Evolutionary conservation across 2,797 vertebrate species (phyloP).

Genomic region (Anableps anableps): DNA sequence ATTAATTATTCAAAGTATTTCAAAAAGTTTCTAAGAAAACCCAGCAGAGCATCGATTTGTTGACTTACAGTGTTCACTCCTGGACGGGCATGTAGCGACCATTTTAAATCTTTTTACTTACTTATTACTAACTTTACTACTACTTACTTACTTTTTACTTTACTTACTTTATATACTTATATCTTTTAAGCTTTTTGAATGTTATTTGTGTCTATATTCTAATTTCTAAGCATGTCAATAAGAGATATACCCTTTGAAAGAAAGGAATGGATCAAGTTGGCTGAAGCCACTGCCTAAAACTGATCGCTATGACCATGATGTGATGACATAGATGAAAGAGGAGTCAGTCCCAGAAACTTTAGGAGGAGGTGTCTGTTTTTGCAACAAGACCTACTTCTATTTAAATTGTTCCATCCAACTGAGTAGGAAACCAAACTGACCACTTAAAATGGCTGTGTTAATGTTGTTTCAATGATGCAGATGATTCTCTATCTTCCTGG

Average conservation of each 20-base stretch:
- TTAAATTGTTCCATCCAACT: background rate
- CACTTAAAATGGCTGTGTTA: background rate
- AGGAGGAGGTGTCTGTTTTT: too few species aligned
- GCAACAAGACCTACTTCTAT: background rate
- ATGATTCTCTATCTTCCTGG: too few species aligned
- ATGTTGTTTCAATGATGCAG: background rate
- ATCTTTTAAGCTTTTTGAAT: background rate
- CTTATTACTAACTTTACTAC: too few species aligned
- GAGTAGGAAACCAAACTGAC: background rate
- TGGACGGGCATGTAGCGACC: too few species aligned
- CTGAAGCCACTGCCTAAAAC: background rate
- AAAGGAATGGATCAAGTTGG: background rate
- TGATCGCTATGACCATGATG: background rate
- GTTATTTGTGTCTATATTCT: background rate
- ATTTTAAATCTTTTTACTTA: too few species aligned
- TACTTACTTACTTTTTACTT: too few species aligned
- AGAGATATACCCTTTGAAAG: background rate
- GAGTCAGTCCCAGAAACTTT: background rate
- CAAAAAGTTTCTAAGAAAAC: too few species aligned
- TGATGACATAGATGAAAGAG: background rate
- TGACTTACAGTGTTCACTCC: too few species aligned
- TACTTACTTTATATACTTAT: too few species aligned
- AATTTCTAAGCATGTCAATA: background rate
- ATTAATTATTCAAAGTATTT: too few species aligned
- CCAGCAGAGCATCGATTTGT: too few species aligned